Percentiles rank a stretch among this genome's conserved stretches.
Conservation (phyloP, 2,797 vertebrate genomes). For the Cyprinella venusta region DNA sequence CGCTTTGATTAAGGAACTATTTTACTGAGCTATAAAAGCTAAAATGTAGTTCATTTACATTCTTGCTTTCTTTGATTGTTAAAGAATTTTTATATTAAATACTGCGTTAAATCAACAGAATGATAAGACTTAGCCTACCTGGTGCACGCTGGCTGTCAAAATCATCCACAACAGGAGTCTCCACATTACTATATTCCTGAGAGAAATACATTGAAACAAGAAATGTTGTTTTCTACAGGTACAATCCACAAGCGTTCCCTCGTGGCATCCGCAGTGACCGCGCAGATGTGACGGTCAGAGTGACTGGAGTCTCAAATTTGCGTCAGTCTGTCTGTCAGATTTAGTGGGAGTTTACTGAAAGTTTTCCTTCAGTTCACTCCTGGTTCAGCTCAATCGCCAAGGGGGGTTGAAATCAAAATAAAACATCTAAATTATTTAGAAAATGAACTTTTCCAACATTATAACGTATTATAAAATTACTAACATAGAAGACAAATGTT, state of each 20-base stretch:
- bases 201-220: conserved; percentile 85
- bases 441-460: not conserved
- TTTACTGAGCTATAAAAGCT: not conserved
- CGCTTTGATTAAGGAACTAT: not conserved
- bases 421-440: conserved; percentile 5
- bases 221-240: conserved; percentile 69
- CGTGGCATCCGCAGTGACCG: conserved; percentile 32
- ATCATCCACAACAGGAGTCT: conserved; percentile 92
- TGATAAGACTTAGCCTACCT: conserved; percentile 76
- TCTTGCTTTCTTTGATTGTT: not conserved
- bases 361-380: not conserved
- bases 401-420: not conserved
- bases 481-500: not conserved
- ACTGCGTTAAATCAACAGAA: not conserved
- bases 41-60: not conserved
- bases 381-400: not conserved
- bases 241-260: conserved; percentile 61
- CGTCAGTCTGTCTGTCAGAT: conserved; percentile 28
- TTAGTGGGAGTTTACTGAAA: not conserved
- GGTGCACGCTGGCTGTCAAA: conserved; percentile 85
- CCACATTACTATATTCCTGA: conserved; percentile 89
- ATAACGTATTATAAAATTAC: not conserved
- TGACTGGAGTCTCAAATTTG: conserved; percentile 3
- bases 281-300: not conserved
- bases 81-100: not conserved